phyloP scores from a whole-genome alignment of 2,888 invertebrate genomes.

The Corythucha ciliata region DNA sequence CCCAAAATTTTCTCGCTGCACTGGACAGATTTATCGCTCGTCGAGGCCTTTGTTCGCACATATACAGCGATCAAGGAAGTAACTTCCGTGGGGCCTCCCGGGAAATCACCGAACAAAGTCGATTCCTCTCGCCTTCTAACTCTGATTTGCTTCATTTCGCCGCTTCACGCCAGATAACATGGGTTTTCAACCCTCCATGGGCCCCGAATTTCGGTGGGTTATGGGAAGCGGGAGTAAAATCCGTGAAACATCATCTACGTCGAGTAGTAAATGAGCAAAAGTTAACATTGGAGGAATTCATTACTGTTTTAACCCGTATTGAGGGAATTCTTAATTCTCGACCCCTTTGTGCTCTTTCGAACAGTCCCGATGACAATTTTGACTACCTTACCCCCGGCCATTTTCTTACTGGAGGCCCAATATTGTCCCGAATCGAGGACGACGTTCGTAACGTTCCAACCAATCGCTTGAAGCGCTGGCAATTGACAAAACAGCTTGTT shows the following conservation, averaged over 20 bases:
- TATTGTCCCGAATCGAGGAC: too few species aligned
- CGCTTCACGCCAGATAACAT: slow-evolving; percentile 4
- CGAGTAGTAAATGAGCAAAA: slow-evolving; percentile 4
- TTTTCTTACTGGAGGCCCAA: too few species aligned
- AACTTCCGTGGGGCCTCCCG: slow-evolving; percentile 36
- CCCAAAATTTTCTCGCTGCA: too few species aligned
- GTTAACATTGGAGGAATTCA: slow-evolving; percentile 16
- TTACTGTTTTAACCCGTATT: slow-evolving; percentile 14
- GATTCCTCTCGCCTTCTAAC: not conserved
- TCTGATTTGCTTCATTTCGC: not conserved
- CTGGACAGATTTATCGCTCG: too few species aligned
- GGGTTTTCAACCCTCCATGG: slow-evolving; percentile 29
- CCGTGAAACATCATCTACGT: slow-evolving; percentile 14
- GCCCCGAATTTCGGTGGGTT: slow-evolving; percentile 28
- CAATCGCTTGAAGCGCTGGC: too few species aligned
- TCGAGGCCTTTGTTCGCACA: too few species aligned
- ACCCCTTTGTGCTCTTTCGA: too few species aligned
- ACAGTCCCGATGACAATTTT: too few species aligned
- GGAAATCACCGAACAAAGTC: slow-evolving; percentile 10
- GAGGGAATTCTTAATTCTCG: slow-evolving; percentile 21
- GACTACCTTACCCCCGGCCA: too few species aligned
- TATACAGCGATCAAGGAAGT: too few species aligned
- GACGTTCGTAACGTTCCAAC: too few species aligned
- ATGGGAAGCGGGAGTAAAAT: slow-evolving; percentile 21
- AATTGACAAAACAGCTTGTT: too few species aligned